Base-by-base conservation (phyloP, 2,888 invertebrate species). In the Zonitis immaculata region DNA sequence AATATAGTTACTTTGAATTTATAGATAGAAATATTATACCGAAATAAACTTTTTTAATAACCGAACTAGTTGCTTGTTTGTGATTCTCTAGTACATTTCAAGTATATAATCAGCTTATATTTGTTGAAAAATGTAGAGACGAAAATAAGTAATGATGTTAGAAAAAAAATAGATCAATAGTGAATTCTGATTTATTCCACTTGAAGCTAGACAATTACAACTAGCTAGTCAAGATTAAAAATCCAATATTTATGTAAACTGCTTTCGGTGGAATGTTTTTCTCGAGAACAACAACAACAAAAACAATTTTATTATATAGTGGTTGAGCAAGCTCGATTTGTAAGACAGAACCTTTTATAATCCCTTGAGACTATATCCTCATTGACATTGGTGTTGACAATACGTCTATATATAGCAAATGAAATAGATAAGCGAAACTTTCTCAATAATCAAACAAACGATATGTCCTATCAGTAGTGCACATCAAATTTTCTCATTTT, bases 171-270 rank as follows among this genome's bases (percentile, higher is more conserved):
- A 6, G 6, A 30, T 30, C 28, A 30, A 30, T 28, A 28, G 1
- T 28, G n/a, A n/a, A 28, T 28, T 18, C 28, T 30, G 27, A 28
- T 28, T 47, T 44, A 27, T 46, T 46, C 32, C 18, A 14, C n/a
- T n/a, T n/a, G n/a, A n/a, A n/a, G n/a, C n/a, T n/a, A n/a, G n/a
- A n/a, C n/a, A n/a, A n/a, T n/a, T n/a, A 32, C 7, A 8, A 44
- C 42, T 42, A 42, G 39, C 42, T 28, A 45, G 42, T 52, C 55
- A 45, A 52, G 59, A 58, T 60, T 60, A 58, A 60, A 60, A 60
- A 60, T 60, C 57, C 54, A 60, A 58, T 58, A 60, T 60, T 58
- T 60, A 60, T 60, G 54, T 49, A 14, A 6, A n/a, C 48, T 39
- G 44, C 44, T 51, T 54, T 50, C 14, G 26, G 51, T 49, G 11